Evolutionary conservation across 1,140 invertebrate species (phyloP).

Genomic region (Neomicropteryx cornuta): DNA sequence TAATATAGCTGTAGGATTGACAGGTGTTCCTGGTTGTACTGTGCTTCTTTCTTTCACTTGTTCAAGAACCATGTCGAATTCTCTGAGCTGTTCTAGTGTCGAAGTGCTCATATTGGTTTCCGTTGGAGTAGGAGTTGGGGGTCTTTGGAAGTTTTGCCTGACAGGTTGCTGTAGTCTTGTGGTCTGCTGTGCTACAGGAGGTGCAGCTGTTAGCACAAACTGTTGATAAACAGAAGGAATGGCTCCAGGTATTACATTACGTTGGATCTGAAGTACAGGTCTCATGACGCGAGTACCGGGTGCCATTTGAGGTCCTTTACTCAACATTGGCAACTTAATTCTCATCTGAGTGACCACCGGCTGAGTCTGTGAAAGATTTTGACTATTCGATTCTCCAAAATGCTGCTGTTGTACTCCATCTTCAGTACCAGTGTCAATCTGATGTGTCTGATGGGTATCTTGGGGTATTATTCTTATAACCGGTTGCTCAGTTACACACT

Average conservation of each 20-base stretch:
- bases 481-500: conserved; percentile 28
- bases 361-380: conserved; percentile 20
- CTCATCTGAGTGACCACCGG: conserved; percentile 40
- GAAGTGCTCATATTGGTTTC: conserved; percentile 41
- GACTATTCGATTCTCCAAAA: too few relatives aligned
- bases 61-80: conserved; percentile 73
- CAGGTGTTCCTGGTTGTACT: conserved; percentile 35
- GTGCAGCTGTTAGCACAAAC: conserved; percentile 33
- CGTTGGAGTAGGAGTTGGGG: conserved; percentile 24
- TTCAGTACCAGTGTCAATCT: conserved; percentile 17
- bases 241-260: conserved; percentile 40
- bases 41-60: conserved; percentile 66
- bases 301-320: conserved; percentile 33
- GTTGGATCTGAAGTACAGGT: conserved; percentile 45
- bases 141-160: conserved; percentile 22
- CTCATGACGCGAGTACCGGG: conserved; percentile 40
- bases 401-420: conserved; percentile 19
- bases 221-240: conserved; percentile 39
- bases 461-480: conserved; percentile 37
- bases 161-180: conserved; percentile 33
- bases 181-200: conserved; percentile 30
- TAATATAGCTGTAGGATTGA: too few relatives aligned
- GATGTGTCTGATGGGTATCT: conserved; percentile 18
- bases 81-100: conserved; percentile 63
- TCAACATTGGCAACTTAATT: conserved; percentile 39